Evolutionary conservation across 2,888 invertebrate genomes (phyloP).

Genomic region (Aspidiotus rigidus): DNA sequence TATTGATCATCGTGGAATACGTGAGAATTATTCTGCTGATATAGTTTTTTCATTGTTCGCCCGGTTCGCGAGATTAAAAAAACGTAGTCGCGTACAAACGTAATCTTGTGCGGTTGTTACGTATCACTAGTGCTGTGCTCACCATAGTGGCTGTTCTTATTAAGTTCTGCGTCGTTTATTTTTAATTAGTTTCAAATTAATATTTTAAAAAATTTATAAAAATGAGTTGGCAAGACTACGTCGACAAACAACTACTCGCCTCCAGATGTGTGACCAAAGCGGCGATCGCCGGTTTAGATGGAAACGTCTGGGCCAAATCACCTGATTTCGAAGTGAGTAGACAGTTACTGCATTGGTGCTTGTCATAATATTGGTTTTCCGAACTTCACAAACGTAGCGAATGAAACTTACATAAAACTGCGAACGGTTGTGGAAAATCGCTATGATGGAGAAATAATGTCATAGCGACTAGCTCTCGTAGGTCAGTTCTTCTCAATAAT

Average conservation of each 20-base stretch:
- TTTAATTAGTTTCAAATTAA: constrained; percentile 15
- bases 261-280: constrained; percentile 91
- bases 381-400: no score
- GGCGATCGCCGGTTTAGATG: constrained; percentile 89
- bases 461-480: no score
- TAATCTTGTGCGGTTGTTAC: constrained; percentile 19
- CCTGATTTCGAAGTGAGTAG: constrained; percentile 85
- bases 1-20: constrained; percentile 21
- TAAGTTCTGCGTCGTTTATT: not conserved
- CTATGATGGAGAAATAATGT: no score
- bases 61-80: not conserved
- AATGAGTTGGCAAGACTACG: constrained; percentile 84
- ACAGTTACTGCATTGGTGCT: no score
- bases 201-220: constrained; percentile 20
- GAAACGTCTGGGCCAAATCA: constrained; percentile 90
- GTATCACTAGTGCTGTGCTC: constrained; percentile 21
- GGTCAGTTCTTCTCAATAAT: no score
- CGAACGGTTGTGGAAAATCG: no score
- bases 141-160: constrained; percentile 27
- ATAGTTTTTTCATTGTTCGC: constrained; percentile 21
- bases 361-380: no score
- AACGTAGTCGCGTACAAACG: constrained; percentile 11
- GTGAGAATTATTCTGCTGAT: constrained; percentile 1
- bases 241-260: constrained; percentile 92
- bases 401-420: no score